Conservation (phyloP, 2,888 invertebrate genomes). For the Reticulitermes lucifugus region DNA sequence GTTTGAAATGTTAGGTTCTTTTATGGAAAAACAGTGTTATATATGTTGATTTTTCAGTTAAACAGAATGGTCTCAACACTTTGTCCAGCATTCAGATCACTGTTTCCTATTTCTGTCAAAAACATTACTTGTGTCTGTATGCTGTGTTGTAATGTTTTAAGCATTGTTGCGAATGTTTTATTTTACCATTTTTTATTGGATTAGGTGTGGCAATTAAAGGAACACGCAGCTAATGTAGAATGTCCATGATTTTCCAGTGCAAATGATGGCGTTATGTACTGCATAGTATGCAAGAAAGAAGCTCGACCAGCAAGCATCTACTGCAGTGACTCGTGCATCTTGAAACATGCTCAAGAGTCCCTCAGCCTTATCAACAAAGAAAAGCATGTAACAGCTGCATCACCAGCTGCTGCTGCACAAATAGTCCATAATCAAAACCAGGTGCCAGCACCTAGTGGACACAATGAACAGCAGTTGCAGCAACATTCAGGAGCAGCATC, state of each 20-base stretch:
- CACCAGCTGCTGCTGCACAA: slow-evolving; percentile 9
- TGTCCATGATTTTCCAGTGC: background rate
- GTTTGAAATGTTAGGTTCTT: no score
- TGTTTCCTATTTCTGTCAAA: no score
- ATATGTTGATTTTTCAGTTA: no score
- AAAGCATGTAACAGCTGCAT: slow-evolving; percentile 20
- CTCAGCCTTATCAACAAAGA: slow-evolving; percentile 31
- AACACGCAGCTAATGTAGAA: no score
- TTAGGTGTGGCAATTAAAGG: no score
- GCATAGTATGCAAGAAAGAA: slow-evolving; percentile 81
- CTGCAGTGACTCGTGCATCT: slow-evolving; percentile 89
- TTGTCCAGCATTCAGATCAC: no score
- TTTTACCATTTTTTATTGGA: no score
- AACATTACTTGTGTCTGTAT: no score
- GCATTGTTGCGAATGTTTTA: no score
- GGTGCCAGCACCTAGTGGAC: background rate
- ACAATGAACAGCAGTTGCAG: background rate
- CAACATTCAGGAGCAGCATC: background rate
- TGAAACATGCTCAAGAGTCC: slow-evolving; percentile 82
- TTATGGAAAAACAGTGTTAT: no score
- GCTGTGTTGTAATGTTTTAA: no score
- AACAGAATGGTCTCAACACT: no score
- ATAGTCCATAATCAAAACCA: background rate
- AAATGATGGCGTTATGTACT: slow-evolving; percentile 62
- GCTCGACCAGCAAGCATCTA: slow-evolving; percentile 87